A percentile compares a stretch with the other conserved stretches of the same genome.
phyloP scores from a whole-genome alignment of 1,140 invertebrate species.

The Geopemphigus sp. region DNA sequence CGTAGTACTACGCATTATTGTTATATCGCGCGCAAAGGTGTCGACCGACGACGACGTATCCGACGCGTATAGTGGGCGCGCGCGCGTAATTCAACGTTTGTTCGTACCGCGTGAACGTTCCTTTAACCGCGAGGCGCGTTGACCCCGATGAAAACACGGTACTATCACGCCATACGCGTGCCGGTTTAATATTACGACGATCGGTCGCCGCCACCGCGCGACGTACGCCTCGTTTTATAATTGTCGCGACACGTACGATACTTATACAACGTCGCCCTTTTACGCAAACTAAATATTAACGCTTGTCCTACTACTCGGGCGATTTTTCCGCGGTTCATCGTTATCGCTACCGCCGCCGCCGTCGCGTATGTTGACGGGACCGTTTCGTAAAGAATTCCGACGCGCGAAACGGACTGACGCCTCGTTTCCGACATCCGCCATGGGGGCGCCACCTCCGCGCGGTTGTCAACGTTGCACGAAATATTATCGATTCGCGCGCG shows the following conservation, averaged over 20 bases:
- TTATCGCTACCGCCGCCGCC: too few species aligned
- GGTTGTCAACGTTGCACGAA: not conserved
- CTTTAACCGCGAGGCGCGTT: not conserved
- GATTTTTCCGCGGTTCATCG: too few species aligned
- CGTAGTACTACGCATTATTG: too few species aligned
- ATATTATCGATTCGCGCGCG: conserved; percentile 21
- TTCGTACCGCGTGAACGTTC: not conserved
- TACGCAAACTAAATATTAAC: too few species aligned
- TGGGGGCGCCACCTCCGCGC: conserved; percentile 16
- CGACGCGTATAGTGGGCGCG: not conserved
- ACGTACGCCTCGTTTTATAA: too few species aligned
- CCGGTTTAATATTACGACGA: too few species aligned
- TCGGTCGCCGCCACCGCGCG: too few species aligned
- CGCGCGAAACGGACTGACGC: not conserved
- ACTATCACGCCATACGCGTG: too few species aligned
- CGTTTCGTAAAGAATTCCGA: not conserved
- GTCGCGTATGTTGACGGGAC: not conserved
- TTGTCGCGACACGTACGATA: too few species aligned
- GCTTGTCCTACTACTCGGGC: too few species aligned
- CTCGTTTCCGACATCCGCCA: not conserved
- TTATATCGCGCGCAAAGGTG: too few species aligned
- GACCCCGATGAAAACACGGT: not conserved
- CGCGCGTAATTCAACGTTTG: not conserved
- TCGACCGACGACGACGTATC: not conserved
- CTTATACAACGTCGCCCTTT: too few species aligned